A percentile compares a stretch with the other conserved stretches of the same genome.
These are phyloP conservation scores for Drosophila prosaltans DNA, from an alignment of 1,140 invertebrate genomes.

Conservation along the genomic window DNA sequence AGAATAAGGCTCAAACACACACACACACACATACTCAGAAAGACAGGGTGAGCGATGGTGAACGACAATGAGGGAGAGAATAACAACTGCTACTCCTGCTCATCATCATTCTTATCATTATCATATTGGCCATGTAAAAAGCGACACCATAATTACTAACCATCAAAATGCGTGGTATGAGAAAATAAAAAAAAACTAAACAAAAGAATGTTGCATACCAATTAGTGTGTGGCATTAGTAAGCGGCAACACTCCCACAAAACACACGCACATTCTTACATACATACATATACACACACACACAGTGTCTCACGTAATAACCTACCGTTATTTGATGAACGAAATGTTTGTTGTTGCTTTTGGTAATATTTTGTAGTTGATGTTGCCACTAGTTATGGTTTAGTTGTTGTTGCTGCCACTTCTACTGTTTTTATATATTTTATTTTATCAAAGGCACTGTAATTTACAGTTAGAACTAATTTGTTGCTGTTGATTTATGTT, in stretches of 20 bases:
- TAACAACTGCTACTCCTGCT: slow-evolving; percentile 19
- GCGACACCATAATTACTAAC: slow-evolving; percentile 62
- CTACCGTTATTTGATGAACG: slow-evolving; percentile 58
- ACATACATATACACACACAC: background rate
- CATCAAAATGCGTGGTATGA: slow-evolving; percentile 53
- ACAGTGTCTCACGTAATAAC: slow-evolving; percentile 54
- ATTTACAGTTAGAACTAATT: slow-evolving; percentile 71
- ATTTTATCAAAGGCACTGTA: slow-evolving; percentile 70
- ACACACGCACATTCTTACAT: slow-evolving; percentile 7
- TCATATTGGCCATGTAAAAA: slow-evolving; percentile 46
- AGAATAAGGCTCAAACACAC: slow-evolving; percentile 23
- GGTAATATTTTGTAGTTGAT: background rate
- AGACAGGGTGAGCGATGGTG: slow-evolving; percentile 6
- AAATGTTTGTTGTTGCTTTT: slow-evolving; percentile 30
- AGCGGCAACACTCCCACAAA: slow-evolving; percentile 37
- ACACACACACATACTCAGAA: slow-evolving; percentile 10
- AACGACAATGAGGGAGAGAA: slow-evolving; percentile 1
- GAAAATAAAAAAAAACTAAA: slow-evolving; percentile 30
- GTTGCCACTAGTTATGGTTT: slow-evolving; percentile 16
- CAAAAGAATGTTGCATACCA: slow-evolving; percentile 59
- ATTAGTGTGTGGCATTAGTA: slow-evolving; percentile 57
- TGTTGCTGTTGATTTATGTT: slow-evolving; percentile 30
- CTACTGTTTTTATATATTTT: slow-evolving; percentile 47
- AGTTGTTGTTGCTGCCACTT: slow-evolving; percentile 28
- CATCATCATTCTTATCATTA: slow-evolving; percentile 17